Conservation (phyloP, 2,888 invertebrate species). For the Anodontia alba region DNA sequence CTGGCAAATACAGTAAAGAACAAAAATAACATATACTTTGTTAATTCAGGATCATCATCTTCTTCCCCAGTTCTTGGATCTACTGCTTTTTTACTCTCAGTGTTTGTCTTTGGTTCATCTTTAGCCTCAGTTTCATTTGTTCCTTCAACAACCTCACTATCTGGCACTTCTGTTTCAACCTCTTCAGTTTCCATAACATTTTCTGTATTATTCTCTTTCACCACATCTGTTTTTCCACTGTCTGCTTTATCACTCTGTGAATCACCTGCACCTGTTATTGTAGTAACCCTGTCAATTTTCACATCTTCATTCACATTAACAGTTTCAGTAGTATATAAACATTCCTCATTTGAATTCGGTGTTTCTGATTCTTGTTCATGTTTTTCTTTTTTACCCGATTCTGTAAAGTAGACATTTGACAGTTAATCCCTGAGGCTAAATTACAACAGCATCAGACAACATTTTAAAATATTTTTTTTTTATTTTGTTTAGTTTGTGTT, state of each 20-base stretch:
- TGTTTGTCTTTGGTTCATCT: not conserved
- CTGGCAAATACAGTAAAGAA: too few relatives aligned
- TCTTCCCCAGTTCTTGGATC: slow-evolving; percentile 25
- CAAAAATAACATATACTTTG: too few relatives aligned
- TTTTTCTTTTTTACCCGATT: not conserved
- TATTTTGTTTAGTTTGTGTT: too few relatives aligned
- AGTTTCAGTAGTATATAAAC: not conserved
- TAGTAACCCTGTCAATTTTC: not conserved
- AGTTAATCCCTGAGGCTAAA: too few relatives aligned
- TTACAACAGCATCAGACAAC: too few relatives aligned
- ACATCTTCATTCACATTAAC: not conserved
- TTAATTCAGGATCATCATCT: slow-evolving; percentile 58
- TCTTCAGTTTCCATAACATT: not conserved
- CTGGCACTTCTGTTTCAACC: not conserved
- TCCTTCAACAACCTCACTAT: not conserved
- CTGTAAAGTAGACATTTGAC: not conserved
- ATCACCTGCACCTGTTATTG: not conserved
- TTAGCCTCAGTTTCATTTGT: not conserved
- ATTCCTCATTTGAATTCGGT: not conserved
- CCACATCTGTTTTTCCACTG: not conserved
- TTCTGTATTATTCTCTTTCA: not conserved
- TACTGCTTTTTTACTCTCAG: not conserved
- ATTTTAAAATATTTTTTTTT: too few relatives aligned
- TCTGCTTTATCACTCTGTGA: not conserved
- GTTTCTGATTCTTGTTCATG: not conserved